Base-by-base conservation (phyloP, 2,888 invertebrate species). In the Brenthis ino region DNA sequence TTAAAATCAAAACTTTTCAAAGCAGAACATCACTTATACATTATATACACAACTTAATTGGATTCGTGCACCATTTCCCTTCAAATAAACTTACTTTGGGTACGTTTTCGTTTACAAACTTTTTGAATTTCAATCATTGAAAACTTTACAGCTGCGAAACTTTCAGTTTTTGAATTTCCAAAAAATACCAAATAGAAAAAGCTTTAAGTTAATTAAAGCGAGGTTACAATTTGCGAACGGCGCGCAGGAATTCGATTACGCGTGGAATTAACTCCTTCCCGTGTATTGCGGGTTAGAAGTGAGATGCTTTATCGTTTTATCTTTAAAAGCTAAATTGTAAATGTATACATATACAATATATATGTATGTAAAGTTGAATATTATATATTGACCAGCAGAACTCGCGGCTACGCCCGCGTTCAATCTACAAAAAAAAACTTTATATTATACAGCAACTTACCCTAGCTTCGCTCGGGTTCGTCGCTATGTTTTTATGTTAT, bases 211-310 rank as follows among this genome's bases (percentile, higher is more conserved):
- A 71, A 71, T 70, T 63, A 61, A 68, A 56, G 48, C 14, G 67
- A 54, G 67, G 65, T 69, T 69, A 67, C 58, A 71, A 69, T 72
- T 72, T 71, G 61, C 53, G 57, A 65, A 56, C 61, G 61, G 64
- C 57, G 66, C 64, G 37, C 63, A 57, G 66, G 53, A 56, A 76
- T 72, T 76, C 73, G 70, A 75, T 75, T 76, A 76, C 72, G 67
- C 61, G 68, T 65, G 57, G 69, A 75, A 75, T 74, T 74, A 73
- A 71, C 74, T 61, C 54, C 64, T 65, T 61, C 56, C 43, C 20
- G 53, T 43, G 8, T 43, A 20, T 65, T 60, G 66, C 53, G 66
- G 71, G 20, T 48, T 56, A 50, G 48, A 54, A 28, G 28, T 24
- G 64, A 24, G 54, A 61, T 67, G 50, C 51, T 63, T 67, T 51